Conservation (phyloP, 2,797 vertebrate species). For the Halcyon smyrnensis region DNA sequence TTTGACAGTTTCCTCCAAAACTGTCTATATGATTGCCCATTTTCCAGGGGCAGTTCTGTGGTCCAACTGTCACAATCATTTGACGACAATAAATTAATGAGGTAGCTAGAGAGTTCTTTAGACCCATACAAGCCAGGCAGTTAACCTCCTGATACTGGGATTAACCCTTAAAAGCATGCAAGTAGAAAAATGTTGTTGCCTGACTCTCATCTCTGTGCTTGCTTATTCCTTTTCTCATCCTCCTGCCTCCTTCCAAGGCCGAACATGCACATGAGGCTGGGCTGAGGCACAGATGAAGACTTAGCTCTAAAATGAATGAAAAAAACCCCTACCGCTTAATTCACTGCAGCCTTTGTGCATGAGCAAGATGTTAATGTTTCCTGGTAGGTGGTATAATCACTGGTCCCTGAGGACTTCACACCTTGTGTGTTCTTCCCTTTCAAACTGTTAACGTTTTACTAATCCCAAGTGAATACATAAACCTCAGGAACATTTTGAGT, state of each 20-base stretch:
- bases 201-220: background rate
- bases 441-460: background rate
- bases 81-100: background rate
- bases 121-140: background rate
- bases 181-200: background rate
- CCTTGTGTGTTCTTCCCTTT: slow-evolving; percentile 4
- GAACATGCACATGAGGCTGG: background rate
- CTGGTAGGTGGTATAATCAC: background rate
- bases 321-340: background rate
- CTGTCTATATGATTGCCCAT: background rate
- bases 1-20: background rate
- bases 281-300: background rate
- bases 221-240: background rate
- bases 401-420: background rate
- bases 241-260: background rate
- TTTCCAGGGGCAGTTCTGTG: background rate
- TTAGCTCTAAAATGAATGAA: background rate
- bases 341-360: background rate
- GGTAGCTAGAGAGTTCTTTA: background rate
- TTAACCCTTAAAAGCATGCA: background rate
- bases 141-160: background rate
- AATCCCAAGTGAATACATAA: background rate
- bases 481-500: background rate
- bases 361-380: background rate
- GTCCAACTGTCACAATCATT: background rate